phyloP scores from a whole-genome alignment of 2,888 invertebrate genomes.

The Pelosia muscerda region DNA sequence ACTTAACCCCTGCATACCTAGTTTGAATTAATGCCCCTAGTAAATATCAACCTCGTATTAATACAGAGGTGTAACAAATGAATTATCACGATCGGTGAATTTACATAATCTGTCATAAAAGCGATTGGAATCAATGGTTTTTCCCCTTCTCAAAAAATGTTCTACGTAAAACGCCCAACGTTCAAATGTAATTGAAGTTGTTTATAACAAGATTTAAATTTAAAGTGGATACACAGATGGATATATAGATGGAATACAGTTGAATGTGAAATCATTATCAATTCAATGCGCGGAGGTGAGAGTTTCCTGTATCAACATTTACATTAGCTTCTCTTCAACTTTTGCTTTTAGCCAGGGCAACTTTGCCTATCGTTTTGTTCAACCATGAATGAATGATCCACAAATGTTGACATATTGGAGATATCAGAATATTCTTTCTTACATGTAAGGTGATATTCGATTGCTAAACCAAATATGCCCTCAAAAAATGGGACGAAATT shows the following conservation, averaged over 20 bases:
- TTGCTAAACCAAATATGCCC: conserved; percentile 15
- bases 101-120: too few relatives aligned
- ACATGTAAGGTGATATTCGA: conserved; percentile 14
- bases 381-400: conserved; percentile 30
- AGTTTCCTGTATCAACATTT: conserved; percentile 69
- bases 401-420: conserved; percentile 20
- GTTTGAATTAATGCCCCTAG: too few relatives aligned
- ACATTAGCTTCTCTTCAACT: conserved; percentile 64
- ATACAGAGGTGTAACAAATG: too few relatives aligned
- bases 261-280: conserved; percentile 63
- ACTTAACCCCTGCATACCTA: too few relatives aligned
- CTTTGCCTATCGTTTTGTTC: conserved; percentile 28
- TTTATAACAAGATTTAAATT: conserved; percentile 26
- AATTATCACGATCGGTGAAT: too few relatives aligned
- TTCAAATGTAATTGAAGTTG: background rate
- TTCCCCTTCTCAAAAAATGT: too few relatives aligned
- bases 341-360: conserved; percentile 55
- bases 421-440: conserved; percentile 16
- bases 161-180: too few relatives aligned
- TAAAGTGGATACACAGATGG: conserved; percentile 37
- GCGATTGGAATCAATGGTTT: too few relatives aligned
- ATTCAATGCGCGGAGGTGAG: conserved; percentile 64
- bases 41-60: too few relatives aligned
- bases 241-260: conserved; percentile 43
- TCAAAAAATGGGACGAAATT: background rate